phyloP scores from a whole-genome alignment of 2,113 vertebrate species.

The Protobothrops flavoviridis region DNA sequence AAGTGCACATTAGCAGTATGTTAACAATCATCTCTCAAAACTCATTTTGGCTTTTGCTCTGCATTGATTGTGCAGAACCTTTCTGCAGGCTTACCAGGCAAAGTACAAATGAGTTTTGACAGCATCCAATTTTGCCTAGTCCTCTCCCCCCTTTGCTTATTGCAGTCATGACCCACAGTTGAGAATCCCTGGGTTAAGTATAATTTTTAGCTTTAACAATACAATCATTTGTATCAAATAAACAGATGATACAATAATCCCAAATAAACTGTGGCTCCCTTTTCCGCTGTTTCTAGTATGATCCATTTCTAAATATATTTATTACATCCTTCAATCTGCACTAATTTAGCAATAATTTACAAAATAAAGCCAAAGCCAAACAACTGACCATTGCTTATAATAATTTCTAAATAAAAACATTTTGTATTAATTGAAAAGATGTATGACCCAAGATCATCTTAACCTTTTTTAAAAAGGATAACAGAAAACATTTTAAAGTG shows the following conservation, averaged over 20 bases:
- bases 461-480: neutral
- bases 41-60: neutral
- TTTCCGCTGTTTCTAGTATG: neutral
- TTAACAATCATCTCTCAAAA: neutral
- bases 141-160: neutral
- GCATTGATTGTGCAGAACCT: neutral
- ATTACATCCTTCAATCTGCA: neutral
- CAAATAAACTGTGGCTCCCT: neutral
- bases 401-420: neutral
- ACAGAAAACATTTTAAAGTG: neutral
- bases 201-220: neutral
- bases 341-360: neutral
- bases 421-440: neutral
- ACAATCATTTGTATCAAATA: neutral
- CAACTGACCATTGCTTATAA: neutral
- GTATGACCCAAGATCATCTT: neutral
- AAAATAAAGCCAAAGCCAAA: neutral
- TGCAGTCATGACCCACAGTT: neutral
- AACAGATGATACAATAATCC: neutral
- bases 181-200: neutral
- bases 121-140: neutral
- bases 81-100: neutral
- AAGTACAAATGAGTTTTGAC: neutral
- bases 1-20: neutral
- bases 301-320: neutral